These are phyloP conservation scores for Drosophila tristis DNA, from an alignment of 1,140 invertebrate genomes.

Conservation along the genomic window DNA sequence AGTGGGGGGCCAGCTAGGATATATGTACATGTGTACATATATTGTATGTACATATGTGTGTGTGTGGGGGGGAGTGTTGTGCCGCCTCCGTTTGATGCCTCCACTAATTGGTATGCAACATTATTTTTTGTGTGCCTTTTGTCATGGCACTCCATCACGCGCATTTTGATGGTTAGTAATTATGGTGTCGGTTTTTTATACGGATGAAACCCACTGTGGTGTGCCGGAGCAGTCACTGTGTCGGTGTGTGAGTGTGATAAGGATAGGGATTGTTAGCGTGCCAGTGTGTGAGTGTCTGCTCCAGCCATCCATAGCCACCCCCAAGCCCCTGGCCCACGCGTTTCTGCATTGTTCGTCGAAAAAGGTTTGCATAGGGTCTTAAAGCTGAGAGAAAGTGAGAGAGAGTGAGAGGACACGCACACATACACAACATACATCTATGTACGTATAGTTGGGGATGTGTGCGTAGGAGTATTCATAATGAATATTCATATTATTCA, in stretches of 20 bases:
- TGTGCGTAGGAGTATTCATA: no score
- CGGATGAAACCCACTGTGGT: no score
- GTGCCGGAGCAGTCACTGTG: constrained; percentile 24
- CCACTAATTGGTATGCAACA: constrained; percentile 66
- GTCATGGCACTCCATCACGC: constrained; percentile 31
- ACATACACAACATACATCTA: neutral
- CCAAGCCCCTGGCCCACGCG: constrained; percentile 31
- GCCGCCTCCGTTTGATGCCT: constrained; percentile 48
- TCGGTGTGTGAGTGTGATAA: constrained; percentile 3
- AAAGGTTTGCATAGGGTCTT: constrained; percentile 31
- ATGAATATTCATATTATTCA: no score
- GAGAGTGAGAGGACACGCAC: constrained; percentile 11
- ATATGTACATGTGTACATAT: neutral
- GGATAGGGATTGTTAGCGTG: constrained; percentile 11
- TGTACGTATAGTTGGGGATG: no score
- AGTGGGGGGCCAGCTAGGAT: neutral
- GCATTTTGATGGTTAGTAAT: constrained; percentile 57
- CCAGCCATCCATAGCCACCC: constrained; percentile 10
- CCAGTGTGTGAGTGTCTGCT: constrained; percentile 15
- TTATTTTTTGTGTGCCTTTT: constrained; percentile 43
- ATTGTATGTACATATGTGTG: neutral
- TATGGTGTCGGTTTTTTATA: constrained; percentile 59
- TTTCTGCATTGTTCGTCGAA: constrained; percentile 55
- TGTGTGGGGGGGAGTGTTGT: constrained; percentile 10
- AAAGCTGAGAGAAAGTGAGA: constrained; percentile 11